Evolutionary conservation across 2,888 invertebrate genomes (phyloP).

Genomic region (Rotaria macrura): DNA sequence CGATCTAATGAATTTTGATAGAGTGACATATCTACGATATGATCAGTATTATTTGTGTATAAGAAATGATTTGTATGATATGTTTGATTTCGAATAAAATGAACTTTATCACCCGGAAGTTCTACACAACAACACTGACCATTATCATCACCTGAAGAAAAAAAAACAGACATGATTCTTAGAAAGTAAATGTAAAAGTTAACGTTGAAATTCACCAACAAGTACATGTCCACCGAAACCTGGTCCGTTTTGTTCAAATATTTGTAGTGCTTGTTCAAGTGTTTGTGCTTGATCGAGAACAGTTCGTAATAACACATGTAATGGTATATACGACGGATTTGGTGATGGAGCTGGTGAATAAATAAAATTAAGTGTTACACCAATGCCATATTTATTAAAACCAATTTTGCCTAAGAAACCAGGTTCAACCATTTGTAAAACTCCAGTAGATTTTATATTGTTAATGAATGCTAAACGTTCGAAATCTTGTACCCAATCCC

Average conservation of each 20-base stretch:
- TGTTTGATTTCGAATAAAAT: background rate
- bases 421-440: background rate
- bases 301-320: background rate
- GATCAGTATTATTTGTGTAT: conserved; percentile 1
- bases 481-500: conserved; percentile 7
- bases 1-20: background rate
- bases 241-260: conserved; percentile 13
- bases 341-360: background rate
- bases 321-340: background rate
- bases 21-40: background rate
- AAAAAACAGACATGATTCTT: too few species aligned
- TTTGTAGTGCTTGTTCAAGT: background rate
- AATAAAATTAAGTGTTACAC: background rate
- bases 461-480: conserved; percentile 5
- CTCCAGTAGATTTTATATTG: background rate
- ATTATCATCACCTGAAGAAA: background rate
- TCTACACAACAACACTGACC: background rate
- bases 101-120: background rate
- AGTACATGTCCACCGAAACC: background rate
- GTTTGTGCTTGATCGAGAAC: background rate
- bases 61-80: conserved; percentile 21
- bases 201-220: background rate
- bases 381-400: conserved; percentile 6
- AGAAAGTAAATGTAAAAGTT: too few species aligned
- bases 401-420: conserved; percentile 1